Percentiles rank a stretch among this genome's conserved stretches.
These are phyloP conservation scores for Uria lomvia DNA, from an alignment of 2,113 vertebrate species.

Conservation along the genomic window DNA sequence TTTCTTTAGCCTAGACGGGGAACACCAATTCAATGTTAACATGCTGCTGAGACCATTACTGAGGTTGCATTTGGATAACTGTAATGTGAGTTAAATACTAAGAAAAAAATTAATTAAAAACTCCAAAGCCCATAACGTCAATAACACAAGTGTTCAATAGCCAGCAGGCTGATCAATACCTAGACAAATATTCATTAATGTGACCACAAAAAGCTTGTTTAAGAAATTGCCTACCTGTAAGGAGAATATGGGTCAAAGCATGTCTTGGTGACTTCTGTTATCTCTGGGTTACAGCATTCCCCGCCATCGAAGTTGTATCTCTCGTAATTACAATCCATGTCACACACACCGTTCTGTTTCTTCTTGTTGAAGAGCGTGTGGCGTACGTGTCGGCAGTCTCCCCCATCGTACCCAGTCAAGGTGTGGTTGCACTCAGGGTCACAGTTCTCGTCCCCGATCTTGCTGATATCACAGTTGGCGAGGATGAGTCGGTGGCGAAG, in stretches of 20 bases:
- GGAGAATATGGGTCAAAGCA: constrained; percentile 94
- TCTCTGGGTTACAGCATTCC: constrained; percentile 93
- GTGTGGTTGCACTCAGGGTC: constrained; percentile 96
- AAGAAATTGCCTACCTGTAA: constrained; percentile 84
- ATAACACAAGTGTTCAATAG: not conserved
- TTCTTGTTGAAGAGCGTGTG: constrained; percentile 78
- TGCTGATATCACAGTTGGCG: constrained; percentile 95
- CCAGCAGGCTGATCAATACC: not conserved
- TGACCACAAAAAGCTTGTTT: not conserved
- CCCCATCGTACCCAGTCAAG: constrained; percentile 88
- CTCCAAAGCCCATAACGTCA: not conserved
- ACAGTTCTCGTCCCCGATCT: constrained; percentile 88
- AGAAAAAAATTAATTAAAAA: not conserved
- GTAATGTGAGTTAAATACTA: not conserved
- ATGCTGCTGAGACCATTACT: not conserved
- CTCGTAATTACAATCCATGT: constrained; percentile 94
- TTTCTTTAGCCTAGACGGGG: not conserved
- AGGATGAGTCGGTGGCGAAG: constrained; percentile 89
- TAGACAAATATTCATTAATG: not conserved
- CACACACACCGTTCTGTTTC: constrained; percentile 88
- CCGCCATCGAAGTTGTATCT: constrained; percentile 88
- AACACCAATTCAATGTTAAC: not conserved
- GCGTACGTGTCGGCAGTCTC: constrained; percentile 84
- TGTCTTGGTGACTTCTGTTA: constrained; percentile 97
- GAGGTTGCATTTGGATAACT: not conserved